phyloP scores from a whole-genome alignment of 2,797 vertebrate species.

The Buphagus erythrorhynchus region DNA sequence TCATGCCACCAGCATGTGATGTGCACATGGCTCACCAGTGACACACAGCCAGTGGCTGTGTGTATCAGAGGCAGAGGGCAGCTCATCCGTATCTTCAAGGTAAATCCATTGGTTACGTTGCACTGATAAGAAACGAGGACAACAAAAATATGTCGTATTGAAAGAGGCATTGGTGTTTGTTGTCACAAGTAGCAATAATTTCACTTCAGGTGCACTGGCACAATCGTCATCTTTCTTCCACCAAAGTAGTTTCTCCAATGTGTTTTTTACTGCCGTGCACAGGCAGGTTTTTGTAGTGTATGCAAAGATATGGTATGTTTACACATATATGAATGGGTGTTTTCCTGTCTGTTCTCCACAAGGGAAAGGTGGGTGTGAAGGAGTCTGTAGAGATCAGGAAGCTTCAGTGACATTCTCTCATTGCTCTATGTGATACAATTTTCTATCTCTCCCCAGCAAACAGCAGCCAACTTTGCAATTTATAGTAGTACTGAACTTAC shows the following conservation, averaged over 20 bases:
- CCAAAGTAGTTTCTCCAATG: not conserved
- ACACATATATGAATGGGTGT: not conserved
- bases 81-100: conserved; percentile 8
- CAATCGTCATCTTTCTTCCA: not conserved
- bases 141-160: not conserved
- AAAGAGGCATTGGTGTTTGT: not conserved
- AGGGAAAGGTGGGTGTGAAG: not conserved
- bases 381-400: not conserved
- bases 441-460: not conserved
- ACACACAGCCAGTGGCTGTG: not conserved
- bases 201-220: not conserved
- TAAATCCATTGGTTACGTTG: not conserved
- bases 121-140: rapidly evolving
- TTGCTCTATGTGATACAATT: not conserved
- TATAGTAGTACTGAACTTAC: not conserved
- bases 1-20: conserved; percentile 57
- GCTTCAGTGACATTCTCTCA: not conserved
- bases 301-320: not conserved
- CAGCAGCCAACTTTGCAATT: not conserved
- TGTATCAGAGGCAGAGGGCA: not conserved
- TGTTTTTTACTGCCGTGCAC: not conserved
- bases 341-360: not conserved
- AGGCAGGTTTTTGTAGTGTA: not conserved
- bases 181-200: not conserved
- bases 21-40: conserved; percentile 15